Conservation (phyloP, 2,797 vertebrate species). For the Pseudomugil tenellus region DNA sequence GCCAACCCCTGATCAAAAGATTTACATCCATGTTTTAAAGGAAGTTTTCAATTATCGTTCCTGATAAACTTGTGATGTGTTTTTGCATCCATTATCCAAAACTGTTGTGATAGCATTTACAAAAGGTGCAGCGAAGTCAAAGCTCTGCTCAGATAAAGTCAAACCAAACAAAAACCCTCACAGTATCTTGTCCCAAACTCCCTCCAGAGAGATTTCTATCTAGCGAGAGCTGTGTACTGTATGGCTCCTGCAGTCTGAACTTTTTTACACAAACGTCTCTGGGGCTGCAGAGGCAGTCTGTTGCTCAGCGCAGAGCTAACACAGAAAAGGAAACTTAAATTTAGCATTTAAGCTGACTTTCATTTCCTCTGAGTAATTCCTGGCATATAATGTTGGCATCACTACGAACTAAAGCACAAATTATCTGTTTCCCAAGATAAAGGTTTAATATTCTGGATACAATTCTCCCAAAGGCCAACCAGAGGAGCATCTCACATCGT, state of each 20-base stretch:
- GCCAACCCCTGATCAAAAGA: not conserved
- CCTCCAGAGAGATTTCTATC: conserved; percentile 27
- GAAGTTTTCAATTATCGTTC: not conserved
- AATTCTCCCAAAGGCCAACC: no score
- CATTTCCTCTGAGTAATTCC: not conserved
- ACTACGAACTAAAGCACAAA: not conserved
- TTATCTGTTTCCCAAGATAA: not conserved
- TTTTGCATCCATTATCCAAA: not conserved
- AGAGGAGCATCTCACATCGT: no score
- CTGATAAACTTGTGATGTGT: not conserved
- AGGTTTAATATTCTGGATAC: no score
- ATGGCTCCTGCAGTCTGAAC: conserved; percentile 26
- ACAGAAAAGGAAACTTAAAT: conserved; percentile 10
- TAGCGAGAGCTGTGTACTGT: not conserved
- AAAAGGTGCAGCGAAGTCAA: conserved; percentile 13
- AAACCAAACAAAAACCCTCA: conserved; percentile 6
- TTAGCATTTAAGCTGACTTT: not conserved
- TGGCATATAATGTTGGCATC: not conserved
- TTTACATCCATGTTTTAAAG: not conserved
- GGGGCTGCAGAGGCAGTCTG: conserved; percentile 7
- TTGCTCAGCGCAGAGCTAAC: conserved; percentile 11
- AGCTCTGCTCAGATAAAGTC: conserved; percentile 16
- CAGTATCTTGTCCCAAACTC: conserved; percentile 19
- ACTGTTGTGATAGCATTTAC: conserved; percentile 10
- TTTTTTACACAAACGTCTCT: conserved; percentile 27